These are phyloP conservation scores for Anabacerthia variegaticeps DNA, from an alignment of 2,797 vertebrate species.

Conservation along the genomic window DNA sequence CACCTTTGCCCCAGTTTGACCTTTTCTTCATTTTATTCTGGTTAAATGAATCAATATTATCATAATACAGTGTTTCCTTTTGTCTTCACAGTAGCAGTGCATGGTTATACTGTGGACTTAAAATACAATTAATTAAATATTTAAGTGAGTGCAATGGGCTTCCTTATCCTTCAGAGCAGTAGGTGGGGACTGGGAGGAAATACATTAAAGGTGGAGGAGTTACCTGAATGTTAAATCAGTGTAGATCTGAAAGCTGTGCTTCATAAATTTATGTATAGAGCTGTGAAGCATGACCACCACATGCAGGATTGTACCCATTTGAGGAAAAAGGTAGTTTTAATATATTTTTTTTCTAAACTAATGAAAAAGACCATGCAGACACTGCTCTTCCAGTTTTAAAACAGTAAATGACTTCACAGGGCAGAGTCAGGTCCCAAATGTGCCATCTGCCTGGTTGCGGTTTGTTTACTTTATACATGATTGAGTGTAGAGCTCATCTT, in stretches of 20 bases:
- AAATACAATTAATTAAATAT: conserved; percentile 31
- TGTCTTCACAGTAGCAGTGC: background rate
- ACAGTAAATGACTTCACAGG: background rate
- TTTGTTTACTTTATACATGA: conserved; percentile 53
- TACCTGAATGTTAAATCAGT: background rate
- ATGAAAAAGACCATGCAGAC: background rate
- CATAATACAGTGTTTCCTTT: conserved; percentile 5
- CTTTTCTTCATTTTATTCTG: conserved; percentile 8
- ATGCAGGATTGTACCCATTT: background rate
- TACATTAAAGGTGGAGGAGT: background rate
- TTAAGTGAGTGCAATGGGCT: background rate
- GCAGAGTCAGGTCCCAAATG: conserved; percentile 37
- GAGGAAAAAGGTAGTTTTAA: background rate
- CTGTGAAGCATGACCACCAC: background rate
- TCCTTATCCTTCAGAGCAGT: background rate
- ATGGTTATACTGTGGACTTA: background rate
- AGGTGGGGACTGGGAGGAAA: background rate
- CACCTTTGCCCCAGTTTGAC: background rate
- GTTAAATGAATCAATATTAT: conserved; percentile 27
- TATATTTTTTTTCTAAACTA: background rate
- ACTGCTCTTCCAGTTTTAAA: conserved; percentile 7
- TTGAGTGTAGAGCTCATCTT: background rate
- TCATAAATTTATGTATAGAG: background rate
- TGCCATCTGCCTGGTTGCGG: conserved; percentile 25
- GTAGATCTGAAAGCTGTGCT: fast-evolving